Evolutionary conservation across 2,797 vertebrate genomes (phyloP), one percentile per base, ranked within the genome.

Genomic region (Spondyliosoma cantharus): DNA sequence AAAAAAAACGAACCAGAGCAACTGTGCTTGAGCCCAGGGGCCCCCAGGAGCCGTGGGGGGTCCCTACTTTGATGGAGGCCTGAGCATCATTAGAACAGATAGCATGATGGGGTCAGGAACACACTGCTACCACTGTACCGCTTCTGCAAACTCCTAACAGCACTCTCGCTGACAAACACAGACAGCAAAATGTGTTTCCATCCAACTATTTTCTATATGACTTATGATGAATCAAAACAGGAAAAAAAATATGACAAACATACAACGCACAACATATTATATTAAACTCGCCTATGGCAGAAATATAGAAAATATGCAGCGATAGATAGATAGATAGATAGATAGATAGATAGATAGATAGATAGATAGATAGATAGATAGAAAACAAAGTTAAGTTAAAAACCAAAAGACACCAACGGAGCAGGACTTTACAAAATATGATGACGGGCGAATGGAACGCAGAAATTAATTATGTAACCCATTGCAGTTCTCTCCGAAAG

Each of bases 391-490:
- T 76, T 76, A 57, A 84, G 79, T 80, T 49, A 27, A 76, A 24
- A 81, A 69, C 19, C 20, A 62, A 54, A 50, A 37, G 25, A 71
- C 50, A 70, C 48, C 42, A 61, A 80, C 78, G 75, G 74, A 82
- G 70, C 70, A 83, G 58, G 45, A 80, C 72, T 62, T 83, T 67
- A n/a, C 64, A 71, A 91, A 89, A 85, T 86, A 92, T 73, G 48
- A 72, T 48, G 62, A 53, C 14, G 43, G 78, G 80, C 87, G 94
- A 90, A 89, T 90, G 94, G 94, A 94, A 94, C 93, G 94, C 94
- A 93, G 94, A 94, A 95, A 96, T 95, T 95, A 95, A 97, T 97
- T 95, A 95, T 94, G 93, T 94, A 94, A 96, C 94, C 95, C 84
- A 79, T 64, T 85, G 87, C 93, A 91, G 94, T 95, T 96, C 94